Evolutionary conservation across 1,140 invertebrate species (phyloP).

Genomic region (Pantala flavescens): DNA sequence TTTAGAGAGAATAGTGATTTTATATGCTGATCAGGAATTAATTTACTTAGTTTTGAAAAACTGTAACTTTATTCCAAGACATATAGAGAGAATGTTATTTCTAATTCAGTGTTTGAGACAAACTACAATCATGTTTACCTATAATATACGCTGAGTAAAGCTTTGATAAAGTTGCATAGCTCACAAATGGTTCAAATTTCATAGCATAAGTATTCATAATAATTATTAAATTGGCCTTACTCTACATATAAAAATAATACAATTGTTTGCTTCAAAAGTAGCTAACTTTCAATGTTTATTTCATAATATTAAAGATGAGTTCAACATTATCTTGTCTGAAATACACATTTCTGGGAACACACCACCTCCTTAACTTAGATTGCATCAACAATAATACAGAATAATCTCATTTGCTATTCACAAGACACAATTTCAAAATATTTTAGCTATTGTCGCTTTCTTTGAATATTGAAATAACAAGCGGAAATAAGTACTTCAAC

Average conservation of each 20-base stretch:
- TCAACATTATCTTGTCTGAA: conserved; percentile 3
- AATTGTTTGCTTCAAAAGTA: neutral
- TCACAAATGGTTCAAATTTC: too few relatives aligned
- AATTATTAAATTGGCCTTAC: too few relatives aligned
- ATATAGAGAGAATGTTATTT: too few relatives aligned
- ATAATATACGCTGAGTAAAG: too few relatives aligned
- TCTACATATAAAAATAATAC: neutral
- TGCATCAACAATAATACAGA: conserved; percentile 1
- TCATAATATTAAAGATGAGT: neutral
- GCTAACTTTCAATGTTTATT: conserved; percentile 3
- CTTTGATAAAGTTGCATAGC: too few relatives aligned
- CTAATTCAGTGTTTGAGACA: too few relatives aligned
- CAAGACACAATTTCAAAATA: neutral
- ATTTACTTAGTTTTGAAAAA: too few relatives aligned
- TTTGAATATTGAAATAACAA: neutral
- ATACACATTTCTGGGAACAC: neutral
- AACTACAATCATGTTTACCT: too few relatives aligned
- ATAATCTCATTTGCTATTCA: neutral
- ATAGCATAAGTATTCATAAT: too few relatives aligned
- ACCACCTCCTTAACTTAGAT: neutral
- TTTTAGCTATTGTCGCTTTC: neutral
- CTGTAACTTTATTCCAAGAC: too few relatives aligned
- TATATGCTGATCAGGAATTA: too few relatives aligned
- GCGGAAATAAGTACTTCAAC: neutral
- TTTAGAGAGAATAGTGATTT: too few relatives aligned